These are phyloP conservation scores for Cryptocephalus moraei DNA, from an alignment of 2,888 invertebrate species.

Conservation along the genomic window DNA sequence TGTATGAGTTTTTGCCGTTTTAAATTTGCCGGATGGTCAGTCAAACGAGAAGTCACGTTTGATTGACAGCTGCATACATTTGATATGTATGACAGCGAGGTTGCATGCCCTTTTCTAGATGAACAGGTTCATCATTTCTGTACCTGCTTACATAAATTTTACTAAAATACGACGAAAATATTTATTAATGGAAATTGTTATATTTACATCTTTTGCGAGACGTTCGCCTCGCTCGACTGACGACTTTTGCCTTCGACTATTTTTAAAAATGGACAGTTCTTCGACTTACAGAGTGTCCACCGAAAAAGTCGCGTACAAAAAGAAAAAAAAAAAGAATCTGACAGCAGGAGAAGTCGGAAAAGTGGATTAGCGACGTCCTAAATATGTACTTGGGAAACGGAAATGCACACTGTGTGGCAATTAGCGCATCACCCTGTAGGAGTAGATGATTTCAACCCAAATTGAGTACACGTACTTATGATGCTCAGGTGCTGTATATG, in stretches of 20 bases:
- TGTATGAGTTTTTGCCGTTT: slow-evolving; percentile 26
- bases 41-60: slow-evolving; percentile 25
- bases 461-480: too few relatives aligned
- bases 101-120: slow-evolving; percentile 24
- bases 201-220: slow-evolving; percentile 22
- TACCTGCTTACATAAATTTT: slow-evolving; percentile 25
- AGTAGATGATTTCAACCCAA: too few relatives aligned
- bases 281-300: slow-evolving; percentile 15
- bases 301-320: too few relatives aligned
- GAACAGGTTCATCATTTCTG: slow-evolving; percentile 27
- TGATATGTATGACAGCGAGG: slow-evolving; percentile 23
- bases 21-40: slow-evolving; percentile 29
- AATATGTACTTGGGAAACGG: too few relatives aligned
- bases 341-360: too few relatives aligned
- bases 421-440: too few relatives aligned
- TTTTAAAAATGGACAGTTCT: slow-evolving; percentile 10
- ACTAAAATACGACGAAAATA: slow-evolving; percentile 27
- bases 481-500: too few relatives aligned
- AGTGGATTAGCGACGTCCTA: too few relatives aligned
- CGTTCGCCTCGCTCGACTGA: too few relatives aligned
- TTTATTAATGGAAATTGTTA: slow-evolving; percentile 27
- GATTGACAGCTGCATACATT: slow-evolving; percentile 28
- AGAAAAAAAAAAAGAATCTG: too few relatives aligned
- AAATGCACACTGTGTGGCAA: too few relatives aligned
- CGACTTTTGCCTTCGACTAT: too few relatives aligned